Base-by-base conservation (phyloP, 2,888 invertebrate species). In the Masnerella sp. region DNA sequence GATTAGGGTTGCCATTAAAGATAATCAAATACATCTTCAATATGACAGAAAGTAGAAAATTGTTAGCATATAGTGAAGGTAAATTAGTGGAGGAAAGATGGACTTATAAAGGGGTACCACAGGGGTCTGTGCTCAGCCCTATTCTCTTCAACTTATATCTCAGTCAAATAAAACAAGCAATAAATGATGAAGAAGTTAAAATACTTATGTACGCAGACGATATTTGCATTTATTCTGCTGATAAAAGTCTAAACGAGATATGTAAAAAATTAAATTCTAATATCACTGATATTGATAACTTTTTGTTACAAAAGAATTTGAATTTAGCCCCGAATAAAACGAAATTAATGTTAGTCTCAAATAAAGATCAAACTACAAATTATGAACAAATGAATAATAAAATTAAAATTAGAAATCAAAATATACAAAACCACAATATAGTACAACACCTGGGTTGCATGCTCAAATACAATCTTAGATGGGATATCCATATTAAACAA, bases 61-160 rank as follows among this genome's bases (percentile, higher is more conserved):
- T 47, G 5, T 5, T 2, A 1, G 47, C 30, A 15, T 47, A 30
- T 32, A 9, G 5, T n/a, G 47, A 47, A 2, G 47, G 32, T 1
- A 32, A 9, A 9, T 1, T n/a, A n/a, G 9, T 30, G 1, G 17
- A 11, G 7, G 11, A 9, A n/a, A 47, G 47, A 32, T 17, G n/a
- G 5, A 17, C 32, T 11, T 5, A n/a, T 1, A 45, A 2, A 14
- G 45, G 45, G n/a, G 1, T 45, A 25, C 45, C 45, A 1, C 45
- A 45, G 11, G 28, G 45, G 1, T 11, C 45, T 14, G 45, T 45
- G 1, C 7, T 28, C 9, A 45, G 45, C n/a, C 45, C 45, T 7
- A 25, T 28, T 2, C 9, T 45, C 2, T 45, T 45, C 15, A 45
- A 28, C 15, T 5, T 28, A 12, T 47, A 47, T 17, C 11, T 30